Percentiles rank a stretch among this genome's conserved stretches.
These are phyloP conservation scores for Arremon aurantiirostris DNA, from an alignment of 2,797 vertebrate species.

Conservation along the genomic window DNA sequence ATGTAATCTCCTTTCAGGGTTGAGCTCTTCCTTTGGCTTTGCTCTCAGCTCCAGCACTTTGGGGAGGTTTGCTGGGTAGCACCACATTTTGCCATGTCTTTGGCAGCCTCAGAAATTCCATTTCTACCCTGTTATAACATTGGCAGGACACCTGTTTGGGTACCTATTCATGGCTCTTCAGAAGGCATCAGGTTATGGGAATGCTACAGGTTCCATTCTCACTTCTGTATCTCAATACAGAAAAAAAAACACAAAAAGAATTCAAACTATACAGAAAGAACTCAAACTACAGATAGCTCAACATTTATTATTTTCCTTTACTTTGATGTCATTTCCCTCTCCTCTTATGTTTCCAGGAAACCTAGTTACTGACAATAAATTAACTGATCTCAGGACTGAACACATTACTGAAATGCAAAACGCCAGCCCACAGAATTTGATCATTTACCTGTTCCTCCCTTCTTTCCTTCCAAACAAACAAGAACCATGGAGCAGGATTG, in stretches of 20 bases:
- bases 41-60: neutral
- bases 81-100: neutral
- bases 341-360: neutral
- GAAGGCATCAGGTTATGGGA: neutral
- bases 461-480: neutral
- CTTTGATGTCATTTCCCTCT: neutral
- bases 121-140: neutral
- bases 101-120: neutral
- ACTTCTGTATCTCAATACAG: neutral
- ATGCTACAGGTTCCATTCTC: neutral
- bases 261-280: neutral
- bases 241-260: no score
- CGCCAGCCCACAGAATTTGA: neutral
- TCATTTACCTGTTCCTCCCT: neutral
- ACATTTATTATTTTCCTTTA: neutral
- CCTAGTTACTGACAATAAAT: neutral
- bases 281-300: neutral
- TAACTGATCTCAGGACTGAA: neutral
- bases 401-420: neutral
- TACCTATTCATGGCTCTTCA: neutral
- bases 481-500: neutral
- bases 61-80: neutral
- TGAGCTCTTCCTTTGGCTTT: neutral
- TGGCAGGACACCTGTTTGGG: neutral
- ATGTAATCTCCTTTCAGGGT: fast-evolving